Evolutionary conservation across 2,797 vertebrate genomes (phyloP), one percentile per base, ranked within the genome.

Genomic region (Vireo griseus): DNA sequence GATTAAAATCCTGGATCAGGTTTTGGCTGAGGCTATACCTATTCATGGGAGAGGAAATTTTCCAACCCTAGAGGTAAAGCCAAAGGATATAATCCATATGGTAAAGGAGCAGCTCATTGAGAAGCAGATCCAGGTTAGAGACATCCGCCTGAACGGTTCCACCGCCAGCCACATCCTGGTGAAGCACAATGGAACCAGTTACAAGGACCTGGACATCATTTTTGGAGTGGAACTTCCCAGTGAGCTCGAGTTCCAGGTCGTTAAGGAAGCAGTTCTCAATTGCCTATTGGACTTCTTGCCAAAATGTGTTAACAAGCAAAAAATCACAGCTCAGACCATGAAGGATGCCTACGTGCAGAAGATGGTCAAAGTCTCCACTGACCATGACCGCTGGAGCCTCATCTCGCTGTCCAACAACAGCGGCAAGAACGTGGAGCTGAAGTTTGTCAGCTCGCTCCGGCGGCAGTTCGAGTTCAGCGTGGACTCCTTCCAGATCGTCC

Each of bases 381-480:
- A 99, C 39, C 97, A 99, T 1, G 99, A 99, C 92, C 98, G 98
- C 75, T 99, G 99, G 99, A 99, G 99, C 92, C 99, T 99, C 96
- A 99, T 99, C 95, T 99, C 99, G 0, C 98, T 99, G 61, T 99
- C 98, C 51, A 99, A 99, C 97, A 99, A 99, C 96, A 99, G 98
- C 0, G 99, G 99, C 68, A 99, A 99, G 96, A 99, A 99, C 16
- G 98, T 99, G 61, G 99, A 99, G 95, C 97, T 99, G 25, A 99
- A 99, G 95, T 99, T 99, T 8, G 99, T 99, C 74, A 98, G 98
- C 92, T 98, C 98, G 0, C 97, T 99, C 31, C 97, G 98, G 40
- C 97, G 99, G 51, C 99, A 99, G 97, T 99, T 99, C 91, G 99
- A 99, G 98, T 99, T 99, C 93, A 99, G 99, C 2, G 99, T 99